Conservation (phyloP, 2,888 invertebrate genomes). For the Kryphioiulus occultus region DNA sequence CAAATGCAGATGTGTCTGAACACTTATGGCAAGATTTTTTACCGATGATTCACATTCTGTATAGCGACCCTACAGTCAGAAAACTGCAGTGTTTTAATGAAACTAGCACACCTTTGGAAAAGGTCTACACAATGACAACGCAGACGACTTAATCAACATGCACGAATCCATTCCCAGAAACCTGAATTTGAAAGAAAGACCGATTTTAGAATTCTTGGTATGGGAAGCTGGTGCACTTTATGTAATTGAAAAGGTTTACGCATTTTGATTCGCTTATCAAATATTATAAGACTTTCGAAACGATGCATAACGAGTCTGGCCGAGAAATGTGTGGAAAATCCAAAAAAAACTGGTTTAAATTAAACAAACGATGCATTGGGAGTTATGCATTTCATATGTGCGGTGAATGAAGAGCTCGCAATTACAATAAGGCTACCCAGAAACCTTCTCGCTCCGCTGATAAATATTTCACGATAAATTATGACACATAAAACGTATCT, state of each 20-base stretch:
- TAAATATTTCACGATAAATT: slow-evolving; percentile 42
- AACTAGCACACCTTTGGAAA: background rate
- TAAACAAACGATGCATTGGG: background rate
- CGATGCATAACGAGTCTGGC: background rate
- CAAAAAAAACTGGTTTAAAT: background rate
- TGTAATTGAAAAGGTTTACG: background rate
- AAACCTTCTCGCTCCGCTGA: background rate
- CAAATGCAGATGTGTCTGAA: too few species aligned
- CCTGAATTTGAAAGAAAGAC: background rate
- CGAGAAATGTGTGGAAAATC: background rate
- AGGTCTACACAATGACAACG: background rate
- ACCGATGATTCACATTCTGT: too few species aligned
- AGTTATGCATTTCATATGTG: too few species aligned
- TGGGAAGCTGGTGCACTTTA: background rate
- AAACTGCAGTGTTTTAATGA: background rate
- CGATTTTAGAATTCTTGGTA: background rate
- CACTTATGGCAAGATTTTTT: too few species aligned
- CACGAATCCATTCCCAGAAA: background rate
- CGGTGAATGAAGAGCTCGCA: background rate
- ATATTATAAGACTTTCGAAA: background rate
- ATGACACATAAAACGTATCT: slow-evolving; percentile 35
- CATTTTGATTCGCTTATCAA: background rate
- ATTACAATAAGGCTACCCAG: background rate
- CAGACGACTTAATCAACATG: background rate
- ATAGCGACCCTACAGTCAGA: too few species aligned